These are phyloP conservation scores for Pinctada fucata DNA, from an alignment of 2,888 invertebrate genomes.

Conservation along the genomic window DNA sequence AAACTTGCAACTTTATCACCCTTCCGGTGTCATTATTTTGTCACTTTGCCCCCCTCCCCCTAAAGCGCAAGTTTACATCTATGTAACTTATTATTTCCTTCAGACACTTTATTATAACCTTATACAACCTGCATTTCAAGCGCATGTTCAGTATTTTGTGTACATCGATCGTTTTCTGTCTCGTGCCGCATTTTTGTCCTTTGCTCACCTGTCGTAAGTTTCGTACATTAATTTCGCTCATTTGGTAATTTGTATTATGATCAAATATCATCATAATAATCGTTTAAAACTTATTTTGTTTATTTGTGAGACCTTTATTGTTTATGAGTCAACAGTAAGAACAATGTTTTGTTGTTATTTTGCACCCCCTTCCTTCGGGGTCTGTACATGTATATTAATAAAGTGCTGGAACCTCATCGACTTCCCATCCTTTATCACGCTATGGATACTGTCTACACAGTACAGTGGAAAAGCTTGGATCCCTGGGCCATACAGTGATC, in stretches of 20 bases:
- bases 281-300: background rate
- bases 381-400: background rate
- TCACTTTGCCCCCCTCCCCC: background rate
- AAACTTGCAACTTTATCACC: background rate
- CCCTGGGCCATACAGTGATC: too few species aligned
- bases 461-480: slow-evolving; percentile 1
- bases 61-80: background rate
- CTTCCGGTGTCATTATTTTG: too few species aligned
- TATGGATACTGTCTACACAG: background rate
- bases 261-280: background rate
- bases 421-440: background rate
- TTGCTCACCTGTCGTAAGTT: background rate
- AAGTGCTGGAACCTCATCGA: accelerated
- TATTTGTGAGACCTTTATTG: background rate
- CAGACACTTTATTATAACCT: background rate
- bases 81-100: background rate
- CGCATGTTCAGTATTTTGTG: background rate
- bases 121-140: background rate
- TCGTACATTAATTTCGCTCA: background rate
- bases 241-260: background rate
- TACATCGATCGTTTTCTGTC: background rate
- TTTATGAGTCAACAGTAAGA: background rate
- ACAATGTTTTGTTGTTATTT: background rate
- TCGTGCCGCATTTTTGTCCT: background rate
- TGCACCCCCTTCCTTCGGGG: background rate